phyloP scores from a whole-genome alignment of 92 coral and sea anemone species.

The Meandrina meandrites region DNA sequence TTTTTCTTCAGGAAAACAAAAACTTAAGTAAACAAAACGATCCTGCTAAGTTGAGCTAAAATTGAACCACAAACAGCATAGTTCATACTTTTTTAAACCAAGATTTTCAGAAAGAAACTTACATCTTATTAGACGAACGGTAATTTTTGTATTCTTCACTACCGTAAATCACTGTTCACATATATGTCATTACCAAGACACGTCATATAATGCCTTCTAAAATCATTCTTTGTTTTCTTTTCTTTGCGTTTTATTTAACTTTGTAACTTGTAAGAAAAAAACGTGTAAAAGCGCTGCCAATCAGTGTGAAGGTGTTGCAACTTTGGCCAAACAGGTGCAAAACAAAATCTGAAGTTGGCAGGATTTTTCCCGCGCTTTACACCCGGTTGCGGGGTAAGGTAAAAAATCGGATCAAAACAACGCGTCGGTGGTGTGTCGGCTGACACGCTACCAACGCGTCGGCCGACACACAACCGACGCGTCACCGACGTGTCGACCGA shows the following conservation, averaged over 20 bases:
- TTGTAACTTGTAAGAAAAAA: too few species aligned
- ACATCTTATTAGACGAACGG: too few species aligned
- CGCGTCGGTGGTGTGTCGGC: too few species aligned
- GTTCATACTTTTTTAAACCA: background rate
- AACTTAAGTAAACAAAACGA: background rate
- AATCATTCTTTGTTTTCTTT: background rate
- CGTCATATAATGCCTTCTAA: background rate
- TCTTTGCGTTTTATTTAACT: background rate
- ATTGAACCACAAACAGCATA: background rate
- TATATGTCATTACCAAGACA: background rate
- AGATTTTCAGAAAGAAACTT: background rate
- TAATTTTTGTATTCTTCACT: background rate
- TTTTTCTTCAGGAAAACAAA: background rate
- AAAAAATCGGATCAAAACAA: too few species aligned
- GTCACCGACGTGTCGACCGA: too few species aligned
- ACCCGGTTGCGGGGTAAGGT: too few species aligned
- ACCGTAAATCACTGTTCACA: background rate
- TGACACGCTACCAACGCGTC: too few species aligned
- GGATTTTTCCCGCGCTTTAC: background rate
- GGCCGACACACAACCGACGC: too few species aligned
- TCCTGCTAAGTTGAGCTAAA: background rate
- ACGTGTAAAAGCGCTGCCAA: background rate
- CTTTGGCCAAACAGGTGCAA: background rate
- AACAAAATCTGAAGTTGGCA: background rate
- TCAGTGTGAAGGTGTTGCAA: background rate